These are phyloP conservation scores for Stratiomys singularior DNA, from an alignment of 2,888 invertebrate genomes.

Conservation along the genomic window DNA sequence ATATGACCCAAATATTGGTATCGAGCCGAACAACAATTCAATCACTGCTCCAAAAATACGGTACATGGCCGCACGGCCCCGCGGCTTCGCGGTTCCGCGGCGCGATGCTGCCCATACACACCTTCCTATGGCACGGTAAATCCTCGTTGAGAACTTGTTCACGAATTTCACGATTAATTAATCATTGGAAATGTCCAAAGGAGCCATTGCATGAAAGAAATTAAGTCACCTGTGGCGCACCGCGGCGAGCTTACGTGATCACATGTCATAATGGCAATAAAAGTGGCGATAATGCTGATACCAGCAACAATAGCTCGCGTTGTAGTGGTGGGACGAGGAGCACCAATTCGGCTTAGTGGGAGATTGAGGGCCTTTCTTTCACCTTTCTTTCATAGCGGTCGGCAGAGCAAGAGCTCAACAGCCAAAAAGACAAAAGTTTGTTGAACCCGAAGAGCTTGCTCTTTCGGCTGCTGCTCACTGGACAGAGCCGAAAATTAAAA, in stretches of 20 bases:
- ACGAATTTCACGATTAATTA: slow-evolving; percentile 30
- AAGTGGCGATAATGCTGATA: slow-evolving; percentile 12
- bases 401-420: not conserved
- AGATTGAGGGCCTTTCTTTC: not conserved
- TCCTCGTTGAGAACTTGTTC: not conserved
- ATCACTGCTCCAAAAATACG: slow-evolving; percentile 16
- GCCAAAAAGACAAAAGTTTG: slow-evolving; percentile 20
- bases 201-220: slow-evolving; percentile 14
- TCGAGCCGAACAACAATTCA: slow-evolving; percentile 20
- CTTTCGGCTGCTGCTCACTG: not conserved
- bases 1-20: slow-evolving; percentile 21
- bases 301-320: not conserved
- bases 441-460: slow-evolving; percentile 11
- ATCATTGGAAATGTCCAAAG: slow-evolving; percentile 33
- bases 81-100: not conserved
- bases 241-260: slow-evolving; percentile 27
- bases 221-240: slow-evolving; percentile 35
- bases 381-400: not conserved
- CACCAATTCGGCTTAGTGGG: not conserved
- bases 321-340: not conserved
- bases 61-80: too few species aligned
- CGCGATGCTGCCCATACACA: not conserved
- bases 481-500: slow-evolving; percentile 54
- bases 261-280: slow-evolving; percentile 30
- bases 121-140: not conserved